Evolutionary conservation across 2,888 invertebrate genomes (phyloP).

Genomic region (Orthosia cruda): DNA sequence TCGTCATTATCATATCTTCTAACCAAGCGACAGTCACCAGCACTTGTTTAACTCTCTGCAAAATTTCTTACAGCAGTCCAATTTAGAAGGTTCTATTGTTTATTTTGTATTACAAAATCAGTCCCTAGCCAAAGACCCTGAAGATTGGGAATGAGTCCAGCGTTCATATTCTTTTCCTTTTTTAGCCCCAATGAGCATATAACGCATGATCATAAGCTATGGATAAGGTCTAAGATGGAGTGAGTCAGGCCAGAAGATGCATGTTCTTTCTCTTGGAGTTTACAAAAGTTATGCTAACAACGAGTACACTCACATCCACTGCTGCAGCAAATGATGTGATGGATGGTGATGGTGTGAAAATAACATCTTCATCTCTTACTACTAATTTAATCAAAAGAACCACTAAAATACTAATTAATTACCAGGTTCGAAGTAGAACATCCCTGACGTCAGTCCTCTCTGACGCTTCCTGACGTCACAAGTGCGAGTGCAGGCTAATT

Average conservation of each 20-base stretch:
- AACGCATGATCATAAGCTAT: background rate
- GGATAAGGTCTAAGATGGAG: background rate
- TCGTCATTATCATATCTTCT: background rate
- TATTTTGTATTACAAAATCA: background rate
- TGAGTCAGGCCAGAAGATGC: background rate
- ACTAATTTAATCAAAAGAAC: background rate
- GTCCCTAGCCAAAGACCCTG: background rate
- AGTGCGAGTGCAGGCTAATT: slow-evolving; percentile 66
- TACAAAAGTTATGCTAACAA: background rate
- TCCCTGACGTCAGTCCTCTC: slow-evolving; percentile 57
- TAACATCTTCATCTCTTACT: background rate
- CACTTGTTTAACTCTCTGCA: background rate
- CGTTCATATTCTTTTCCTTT: background rate
- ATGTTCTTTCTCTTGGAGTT: background rate
- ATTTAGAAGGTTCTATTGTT: too few relatives aligned
- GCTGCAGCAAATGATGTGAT: too few relatives aligned
- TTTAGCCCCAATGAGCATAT: background rate
- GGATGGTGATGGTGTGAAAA: too few relatives aligned
- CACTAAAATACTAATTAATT: background rate
- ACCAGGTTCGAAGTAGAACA: slow-evolving; percentile 58
- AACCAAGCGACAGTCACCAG: background rate
- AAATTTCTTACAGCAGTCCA: background rate
- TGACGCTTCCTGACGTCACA: slow-evolving; percentile 68
- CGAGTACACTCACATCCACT: background rate
- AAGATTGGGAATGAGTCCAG: background rate